phyloP scores from a whole-genome alignment of 2,797 vertebrate species.

The Brachymystax lenok region DNA sequence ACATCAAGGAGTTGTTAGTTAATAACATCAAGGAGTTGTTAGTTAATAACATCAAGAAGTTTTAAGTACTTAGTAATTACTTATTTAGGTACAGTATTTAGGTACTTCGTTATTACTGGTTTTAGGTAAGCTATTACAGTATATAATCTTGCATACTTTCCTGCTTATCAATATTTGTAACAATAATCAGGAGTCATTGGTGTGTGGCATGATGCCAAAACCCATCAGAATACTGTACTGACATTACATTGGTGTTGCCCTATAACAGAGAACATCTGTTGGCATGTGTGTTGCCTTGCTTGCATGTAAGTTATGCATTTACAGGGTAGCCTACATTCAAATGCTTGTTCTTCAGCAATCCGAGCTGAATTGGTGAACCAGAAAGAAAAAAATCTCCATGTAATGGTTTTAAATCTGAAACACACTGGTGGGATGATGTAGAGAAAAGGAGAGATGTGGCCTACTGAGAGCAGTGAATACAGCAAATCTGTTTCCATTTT shows the following conservation, averaged over 20 bases:
- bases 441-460: constrained; percentile 3
- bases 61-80: no score
- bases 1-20: no score
- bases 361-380: background rate
- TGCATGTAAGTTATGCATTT: no score
- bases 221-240: background rate
- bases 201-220: no score
- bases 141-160: constrained; percentile 31
- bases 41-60: no score
- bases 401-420: background rate
- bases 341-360: background rate
- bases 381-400: background rate
- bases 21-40: no score
- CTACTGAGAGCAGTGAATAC: constrained; percentile 41
- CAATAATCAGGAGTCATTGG: background rate
- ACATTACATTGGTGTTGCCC: background rate
- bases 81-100: no score
- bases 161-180: background rate
- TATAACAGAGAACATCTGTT: no score
- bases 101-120: no score
- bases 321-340: background rate
- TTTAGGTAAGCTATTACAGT: constrained; percentile 1
- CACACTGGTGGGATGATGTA: constrained; percentile 50
- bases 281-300: no score
- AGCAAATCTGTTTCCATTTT: constrained; percentile 65